Conservation (phyloP, 1,140 invertebrate genomes). For the Drosophila neocordata region DNA sequence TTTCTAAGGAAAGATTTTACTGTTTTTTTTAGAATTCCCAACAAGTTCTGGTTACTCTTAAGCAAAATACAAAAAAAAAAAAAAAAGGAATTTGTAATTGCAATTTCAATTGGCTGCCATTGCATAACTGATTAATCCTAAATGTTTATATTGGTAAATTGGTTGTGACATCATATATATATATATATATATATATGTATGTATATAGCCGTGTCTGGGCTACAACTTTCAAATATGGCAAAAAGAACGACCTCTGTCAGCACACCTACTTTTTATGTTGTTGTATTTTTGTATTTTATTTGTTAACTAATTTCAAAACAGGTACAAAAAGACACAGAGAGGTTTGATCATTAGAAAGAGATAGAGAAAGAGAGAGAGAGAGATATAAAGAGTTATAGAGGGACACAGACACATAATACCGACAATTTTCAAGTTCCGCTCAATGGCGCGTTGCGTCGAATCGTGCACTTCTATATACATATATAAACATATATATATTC, state of each 20-base stretch:
- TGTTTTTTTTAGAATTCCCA: no score
- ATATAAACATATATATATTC: no score
- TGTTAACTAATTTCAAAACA: slow-evolving; percentile 6
- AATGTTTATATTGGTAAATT: not conserved
- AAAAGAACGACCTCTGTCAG: slow-evolving; percentile 1
- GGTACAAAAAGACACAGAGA: not conserved
- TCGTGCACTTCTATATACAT: not conserved
- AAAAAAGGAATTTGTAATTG: no score
- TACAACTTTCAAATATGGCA: not conserved
- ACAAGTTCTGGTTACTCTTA: not conserved
- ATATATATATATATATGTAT: no score
- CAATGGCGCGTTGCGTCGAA: slow-evolving; percentile 2
- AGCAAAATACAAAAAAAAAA: no score
- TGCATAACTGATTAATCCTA: not conserved
- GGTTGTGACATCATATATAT: not conserved
- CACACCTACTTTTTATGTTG: not conserved
- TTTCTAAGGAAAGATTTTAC: no score
- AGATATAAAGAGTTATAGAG: no score
- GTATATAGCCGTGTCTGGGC: not conserved
- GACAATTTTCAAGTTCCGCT: slow-evolving; percentile 21
- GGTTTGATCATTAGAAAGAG: not conserved
- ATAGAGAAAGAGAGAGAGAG: not conserved
- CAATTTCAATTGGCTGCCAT: not conserved
- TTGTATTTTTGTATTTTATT: not conserved
- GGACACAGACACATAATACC: not conserved